phyloP scores from a whole-genome alignment of 2,113 vertebrate genomes.

The Amia ocellicauda region DNA sequence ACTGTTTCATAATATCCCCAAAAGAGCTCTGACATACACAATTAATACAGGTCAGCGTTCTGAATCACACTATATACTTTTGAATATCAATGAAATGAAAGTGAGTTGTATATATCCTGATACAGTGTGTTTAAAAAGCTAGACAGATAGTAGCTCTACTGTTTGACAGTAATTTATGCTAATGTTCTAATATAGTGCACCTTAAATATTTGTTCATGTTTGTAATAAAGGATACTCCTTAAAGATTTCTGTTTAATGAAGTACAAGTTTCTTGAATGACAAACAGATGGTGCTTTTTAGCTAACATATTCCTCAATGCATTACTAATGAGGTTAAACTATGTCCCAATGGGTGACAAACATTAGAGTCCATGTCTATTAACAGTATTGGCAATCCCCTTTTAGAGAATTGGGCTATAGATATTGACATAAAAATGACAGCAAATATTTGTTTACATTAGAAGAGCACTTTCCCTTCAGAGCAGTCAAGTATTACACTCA shows the following conservation, averaged over 20 bases:
- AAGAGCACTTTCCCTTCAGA: no score
- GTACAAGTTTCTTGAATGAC: conserved; percentile 47
- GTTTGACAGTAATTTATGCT: conserved; percentile 38
- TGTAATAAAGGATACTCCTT: conserved; percentile 32
- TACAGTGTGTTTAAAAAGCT: conserved; percentile 23
- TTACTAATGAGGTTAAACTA: conserved; percentile 57
- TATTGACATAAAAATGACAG: conserved; percentile 39
- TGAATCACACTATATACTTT: no score
- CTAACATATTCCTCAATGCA: conserved; percentile 43
- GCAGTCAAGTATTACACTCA: no score
- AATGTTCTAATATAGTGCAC: conserved; percentile 46
- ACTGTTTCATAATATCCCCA: no score
- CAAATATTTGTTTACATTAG: conserved; percentile 37
- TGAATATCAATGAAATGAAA: no score
- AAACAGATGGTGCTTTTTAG: conserved; percentile 47
- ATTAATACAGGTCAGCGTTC: no score
- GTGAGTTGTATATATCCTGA: no score
- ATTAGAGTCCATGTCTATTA: conserved; percentile 48
- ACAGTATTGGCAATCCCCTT: conserved; percentile 37
- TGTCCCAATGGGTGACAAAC: conserved; percentile 40
- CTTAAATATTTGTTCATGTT: conserved; percentile 43
- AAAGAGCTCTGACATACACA: no score
- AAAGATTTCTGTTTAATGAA: conserved; percentile 50
- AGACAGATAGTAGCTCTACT: conserved; percentile 39
- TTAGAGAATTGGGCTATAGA: conserved; percentile 29